A percentile compares a stretch with the other conserved stretches of the same genome.
Conservation (phyloP, 1,140 invertebrate genomes). For the Acromyrmex echinatior region DNA sequence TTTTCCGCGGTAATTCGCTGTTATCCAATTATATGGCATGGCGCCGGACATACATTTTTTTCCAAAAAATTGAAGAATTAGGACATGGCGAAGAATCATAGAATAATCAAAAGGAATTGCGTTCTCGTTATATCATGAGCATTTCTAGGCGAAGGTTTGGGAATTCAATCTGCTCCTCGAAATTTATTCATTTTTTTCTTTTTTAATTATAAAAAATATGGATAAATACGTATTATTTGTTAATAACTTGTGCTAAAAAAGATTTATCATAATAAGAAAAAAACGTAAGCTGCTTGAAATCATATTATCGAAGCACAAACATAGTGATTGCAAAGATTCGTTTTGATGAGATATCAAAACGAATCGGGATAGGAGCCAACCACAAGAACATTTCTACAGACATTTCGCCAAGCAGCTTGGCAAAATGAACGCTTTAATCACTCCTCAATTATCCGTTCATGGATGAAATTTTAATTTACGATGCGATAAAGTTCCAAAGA, state of each 20-base stretch:
- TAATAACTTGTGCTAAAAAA: neutral
- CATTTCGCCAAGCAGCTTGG: slow-evolving; percentile 31
- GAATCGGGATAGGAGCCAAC: slow-evolving; percentile 10
- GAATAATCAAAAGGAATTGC: neutral
- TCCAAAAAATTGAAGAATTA: neutral
- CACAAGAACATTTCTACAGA: slow-evolving; percentile 38
- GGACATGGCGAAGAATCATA: neutral
- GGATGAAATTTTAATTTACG: slow-evolving; percentile 77
- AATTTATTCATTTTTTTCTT: too few relatives aligned
- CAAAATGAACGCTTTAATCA: slow-evolving; percentile 70
- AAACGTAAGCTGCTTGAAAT: neutral
- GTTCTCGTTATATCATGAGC: neutral
- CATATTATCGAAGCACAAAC: neutral
- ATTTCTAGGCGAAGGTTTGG: too few relatives aligned
- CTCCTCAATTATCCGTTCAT: slow-evolving; percentile 73
- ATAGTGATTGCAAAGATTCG: neutral
- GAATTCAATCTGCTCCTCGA: too few relatives aligned
- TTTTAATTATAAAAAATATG: too few relatives aligned
- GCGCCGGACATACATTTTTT: neutral
- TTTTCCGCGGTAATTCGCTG: slow-evolving; percentile 1
- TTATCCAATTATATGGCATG: slow-evolving; percentile 12
- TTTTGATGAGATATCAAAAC: neutral
- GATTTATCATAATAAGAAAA: neutral
- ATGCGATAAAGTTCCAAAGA: slow-evolving; percentile 68
- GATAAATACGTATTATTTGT: neutral